Evolutionary conservation across 2,888 invertebrate species (phyloP).

Genomic region (Odontomyia ornata): DNA sequence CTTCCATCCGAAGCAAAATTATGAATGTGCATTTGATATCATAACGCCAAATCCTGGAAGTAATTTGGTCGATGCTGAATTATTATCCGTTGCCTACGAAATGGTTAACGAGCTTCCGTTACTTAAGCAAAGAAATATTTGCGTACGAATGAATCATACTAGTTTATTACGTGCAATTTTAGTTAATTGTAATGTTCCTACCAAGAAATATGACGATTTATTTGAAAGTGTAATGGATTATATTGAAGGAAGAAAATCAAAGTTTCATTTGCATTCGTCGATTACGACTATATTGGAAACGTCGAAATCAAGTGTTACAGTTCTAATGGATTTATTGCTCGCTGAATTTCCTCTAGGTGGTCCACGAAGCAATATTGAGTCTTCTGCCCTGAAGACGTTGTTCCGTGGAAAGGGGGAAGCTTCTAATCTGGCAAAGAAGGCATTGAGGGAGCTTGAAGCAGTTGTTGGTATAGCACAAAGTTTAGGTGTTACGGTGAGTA

Average conservation of each 20-base stretch:
- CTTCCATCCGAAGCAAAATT: conserved; percentile 87
- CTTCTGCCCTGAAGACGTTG: conserved; percentile 66
- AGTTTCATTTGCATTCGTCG: conserved; percentile 77
- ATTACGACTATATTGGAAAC: conserved; percentile 71
- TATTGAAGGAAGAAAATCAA: conserved; percentile 70
- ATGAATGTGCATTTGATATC: conserved; percentile 94
- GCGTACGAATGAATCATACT: conserved; percentile 82
- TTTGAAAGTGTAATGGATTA: conserved; percentile 60
- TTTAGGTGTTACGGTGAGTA: conserved; percentile 77
- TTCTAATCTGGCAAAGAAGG: conserved; percentile 73
- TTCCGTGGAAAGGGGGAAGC: conserved; percentile 76
- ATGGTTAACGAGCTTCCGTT: conserved; percentile 75
- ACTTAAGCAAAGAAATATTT: conserved; percentile 71
- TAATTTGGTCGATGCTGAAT: conserved; percentile 85
- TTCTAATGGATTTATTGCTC: conserved; percentile 59
- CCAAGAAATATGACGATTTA: conserved; percentile 67
- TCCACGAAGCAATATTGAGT: conserved; percentile 58
- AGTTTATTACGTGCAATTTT: conserved; percentile 79
- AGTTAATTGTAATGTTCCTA: conserved; percentile 80
- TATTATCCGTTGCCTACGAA: conserved; percentile 80
- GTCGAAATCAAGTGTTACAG: conserved; percentile 60
- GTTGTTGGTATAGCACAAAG: conserved; percentile 76
- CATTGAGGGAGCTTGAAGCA: conserved; percentile 77
- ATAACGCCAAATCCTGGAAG: conserved; percentile 80
- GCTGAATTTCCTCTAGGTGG: conserved; percentile 59